phyloP scores from a whole-genome alignment of 2,888 invertebrate species.

The Clitarchus hookeri region DNA sequence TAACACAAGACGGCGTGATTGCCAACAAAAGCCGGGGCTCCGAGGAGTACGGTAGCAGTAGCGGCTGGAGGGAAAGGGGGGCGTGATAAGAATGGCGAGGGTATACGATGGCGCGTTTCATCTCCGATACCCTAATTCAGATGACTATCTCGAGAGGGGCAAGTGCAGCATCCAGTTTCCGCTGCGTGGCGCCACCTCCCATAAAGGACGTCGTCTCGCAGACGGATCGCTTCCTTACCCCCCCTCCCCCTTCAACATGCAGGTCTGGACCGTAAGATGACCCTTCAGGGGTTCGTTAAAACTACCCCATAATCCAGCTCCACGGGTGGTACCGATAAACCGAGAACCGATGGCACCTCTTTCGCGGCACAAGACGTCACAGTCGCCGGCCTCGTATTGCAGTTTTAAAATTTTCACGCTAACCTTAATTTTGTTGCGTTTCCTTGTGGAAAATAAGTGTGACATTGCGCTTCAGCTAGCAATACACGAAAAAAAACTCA shows the following conservation, averaged over 20 bases:
- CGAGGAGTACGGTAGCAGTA: too few species aligned
- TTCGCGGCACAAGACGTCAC: too few species aligned
- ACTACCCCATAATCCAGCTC: background rate
- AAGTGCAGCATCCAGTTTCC: background rate
- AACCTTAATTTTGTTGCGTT: too few species aligned
- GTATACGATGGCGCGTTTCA: background rate
- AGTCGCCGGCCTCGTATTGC: too few species aligned
- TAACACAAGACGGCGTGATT: background rate
- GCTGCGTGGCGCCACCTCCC: background rate
- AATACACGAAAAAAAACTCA: too few species aligned
- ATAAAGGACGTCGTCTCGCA: background rate
- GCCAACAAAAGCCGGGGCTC: background rate
- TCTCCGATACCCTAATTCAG: conserved; percentile 10
- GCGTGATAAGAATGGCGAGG: background rate
- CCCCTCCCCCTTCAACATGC: background rate
- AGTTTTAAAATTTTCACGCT: too few species aligned
- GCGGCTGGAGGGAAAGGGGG: background rate
- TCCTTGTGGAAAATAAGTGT: too few species aligned
- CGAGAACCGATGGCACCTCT: too few species aligned
- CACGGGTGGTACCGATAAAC: too few species aligned
- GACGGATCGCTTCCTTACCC: background rate
- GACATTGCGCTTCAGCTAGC: too few species aligned
- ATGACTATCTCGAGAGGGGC: background rate
- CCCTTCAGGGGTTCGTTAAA: background rate
- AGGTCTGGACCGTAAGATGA: background rate